Base-by-base conservation (phyloP, 2,113 vertebrate species). In the Pollimyrus isidori region DNA sequence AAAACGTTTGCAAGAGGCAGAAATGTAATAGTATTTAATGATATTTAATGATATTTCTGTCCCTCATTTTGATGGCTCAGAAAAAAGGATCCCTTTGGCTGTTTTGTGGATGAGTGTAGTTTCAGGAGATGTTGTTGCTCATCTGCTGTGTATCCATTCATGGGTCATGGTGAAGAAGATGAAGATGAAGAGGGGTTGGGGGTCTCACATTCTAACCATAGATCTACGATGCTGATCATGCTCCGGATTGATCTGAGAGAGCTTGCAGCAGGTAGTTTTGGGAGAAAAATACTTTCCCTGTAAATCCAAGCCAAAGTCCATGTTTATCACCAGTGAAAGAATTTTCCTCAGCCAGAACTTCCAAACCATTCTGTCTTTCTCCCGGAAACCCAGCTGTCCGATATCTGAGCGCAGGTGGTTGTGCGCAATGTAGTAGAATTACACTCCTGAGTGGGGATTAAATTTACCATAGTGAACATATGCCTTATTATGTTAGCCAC, bases 71-170 rank as follows among this genome's bases (percentile, higher is more conserved):
- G 42, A 87, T 82, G 69, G 49, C 50, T 87, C 89, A 92, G 91
- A 94, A 13, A 92, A 91, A 91, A 52, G 93, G 93, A 91, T 50
- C 93, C 93, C 92, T 94, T 93, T 94, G 92, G 94, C 93, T 92
- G 93, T 91, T 90, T 90, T 91, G 91, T 48, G 17, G 62, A 83
- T 87, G 88, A 58, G 62, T 30, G 87, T 90, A 69, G 85, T 45
- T 52, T 87, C 91, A 76, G 7, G 39, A 88, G 88, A 90, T 92
- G 92, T 89, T 42, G 23, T 58, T 76, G 84, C 76, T 84, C 26
- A 89, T 88, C 87, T 42, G 21, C 52, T n/a, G 46, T 86, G 42
- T 86, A 53, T 17, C 26, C 26, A 50, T 52, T 86, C 49, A 13
- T 11, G 10, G 85, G 85, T n/a, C 56, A 89, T 30, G 19, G 85